Conservation (phyloP, 2,113 vertebrate genomes). For the Chaetodon auriga region DNA sequence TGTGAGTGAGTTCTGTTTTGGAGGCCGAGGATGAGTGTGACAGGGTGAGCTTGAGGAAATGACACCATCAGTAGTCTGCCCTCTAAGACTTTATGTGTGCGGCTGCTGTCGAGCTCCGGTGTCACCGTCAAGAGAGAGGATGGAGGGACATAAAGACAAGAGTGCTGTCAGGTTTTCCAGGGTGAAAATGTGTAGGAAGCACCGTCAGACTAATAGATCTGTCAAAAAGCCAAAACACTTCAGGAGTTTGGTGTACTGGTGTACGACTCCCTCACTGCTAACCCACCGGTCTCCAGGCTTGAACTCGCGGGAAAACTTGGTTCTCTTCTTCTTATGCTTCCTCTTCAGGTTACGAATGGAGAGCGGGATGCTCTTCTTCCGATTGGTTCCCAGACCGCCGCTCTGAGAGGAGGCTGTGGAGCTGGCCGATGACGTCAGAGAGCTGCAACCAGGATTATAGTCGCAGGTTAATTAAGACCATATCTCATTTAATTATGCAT, state of each 20-base stretch:
- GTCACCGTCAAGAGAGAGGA: constrained; percentile 4
- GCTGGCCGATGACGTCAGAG: constrained; percentile 96
- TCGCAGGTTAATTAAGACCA: no score
- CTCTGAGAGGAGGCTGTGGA: constrained; percentile 97
- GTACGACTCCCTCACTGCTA: not conserved
- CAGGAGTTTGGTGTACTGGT: no score
- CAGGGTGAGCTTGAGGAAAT: not conserved
- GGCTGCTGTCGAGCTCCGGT: constrained; percentile 1
- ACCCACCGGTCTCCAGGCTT: constrained; percentile 95
- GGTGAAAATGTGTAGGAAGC: not conserved
- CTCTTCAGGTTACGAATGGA: constrained; percentile 97
- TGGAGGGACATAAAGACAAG: not conserved
- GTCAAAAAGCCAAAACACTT: constrained; percentile 15
- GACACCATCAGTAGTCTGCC: constrained; percentile 15
- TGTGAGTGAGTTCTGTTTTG: not conserved
- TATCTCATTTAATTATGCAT: not conserved
- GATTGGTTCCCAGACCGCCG: constrained; percentile 86
- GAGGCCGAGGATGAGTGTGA: not conserved
- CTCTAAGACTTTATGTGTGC: not conserved
- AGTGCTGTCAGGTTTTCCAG: not conserved
- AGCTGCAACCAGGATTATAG: constrained; percentile 74
- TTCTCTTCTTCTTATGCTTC: constrained; percentile 99
- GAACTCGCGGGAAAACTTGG: constrained; percentile 94
- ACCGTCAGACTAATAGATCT: not conserved
- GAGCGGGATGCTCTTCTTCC: constrained; percentile 96